Conservation (phyloP, 2,113 vertebrate species). For the Nettapus auritus region DNA sequence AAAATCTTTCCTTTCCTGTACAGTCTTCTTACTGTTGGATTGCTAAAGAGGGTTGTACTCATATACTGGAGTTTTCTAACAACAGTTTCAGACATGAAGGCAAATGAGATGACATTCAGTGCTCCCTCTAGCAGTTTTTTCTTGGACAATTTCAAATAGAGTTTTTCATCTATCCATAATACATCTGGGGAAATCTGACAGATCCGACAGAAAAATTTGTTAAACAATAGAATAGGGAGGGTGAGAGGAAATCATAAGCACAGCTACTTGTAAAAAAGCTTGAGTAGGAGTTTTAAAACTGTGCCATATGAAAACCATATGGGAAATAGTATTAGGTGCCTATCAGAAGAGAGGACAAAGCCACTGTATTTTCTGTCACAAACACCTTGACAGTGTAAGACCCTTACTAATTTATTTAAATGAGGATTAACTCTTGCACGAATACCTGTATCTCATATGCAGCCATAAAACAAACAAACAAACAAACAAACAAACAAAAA, state of each 20-base stretch:
- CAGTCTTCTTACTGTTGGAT: neutral
- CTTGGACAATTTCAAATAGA: neutral
- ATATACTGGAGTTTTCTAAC: neutral
- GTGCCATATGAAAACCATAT: neutral
- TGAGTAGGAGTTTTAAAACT: neutral
- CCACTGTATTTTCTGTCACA: neutral
- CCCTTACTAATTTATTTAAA: neutral
- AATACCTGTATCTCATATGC: neutral
- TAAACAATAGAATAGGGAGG: neutral
- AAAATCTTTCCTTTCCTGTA: neutral
- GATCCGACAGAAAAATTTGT: neutral
- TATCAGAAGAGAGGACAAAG: neutral
- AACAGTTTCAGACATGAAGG: neutral
- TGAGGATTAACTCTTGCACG: neutral
- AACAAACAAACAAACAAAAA: neutral
- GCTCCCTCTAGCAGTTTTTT: neutral
- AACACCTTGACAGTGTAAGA: neutral
- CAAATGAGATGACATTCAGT: neutral
- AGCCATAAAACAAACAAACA: neutral
- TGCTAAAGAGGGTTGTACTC: neutral
- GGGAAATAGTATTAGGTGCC: neutral
- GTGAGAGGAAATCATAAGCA: neutral
- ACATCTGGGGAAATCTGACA: neutral
- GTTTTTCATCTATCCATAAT: neutral
- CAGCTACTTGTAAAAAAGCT: neutral